Evolutionary conservation across 2,113 vertebrate species (phyloP), one percentile per base, ranked within the genome.

Genomic region (Platysteira castanea): DNA sequence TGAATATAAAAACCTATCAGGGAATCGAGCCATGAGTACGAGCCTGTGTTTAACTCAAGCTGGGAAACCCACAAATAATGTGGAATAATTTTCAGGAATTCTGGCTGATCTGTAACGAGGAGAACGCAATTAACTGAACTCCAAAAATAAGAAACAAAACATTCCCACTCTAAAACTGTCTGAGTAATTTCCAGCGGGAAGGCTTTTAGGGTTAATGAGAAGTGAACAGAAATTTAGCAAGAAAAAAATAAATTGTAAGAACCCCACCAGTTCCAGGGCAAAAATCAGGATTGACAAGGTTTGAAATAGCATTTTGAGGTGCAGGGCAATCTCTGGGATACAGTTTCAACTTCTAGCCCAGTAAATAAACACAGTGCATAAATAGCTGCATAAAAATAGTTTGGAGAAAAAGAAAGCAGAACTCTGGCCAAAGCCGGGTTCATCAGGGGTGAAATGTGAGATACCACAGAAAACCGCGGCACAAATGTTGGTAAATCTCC

Each of bases 121-220:
- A 0, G 3, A 91, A 50, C 13, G 16, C 3, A 53, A 33, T 10
- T 37, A 35, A 83, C 9, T 79, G 70, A 79, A 64, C 15, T 1
- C 1, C 22, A 41, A 9, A 74, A 26, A 10, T 0, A 39, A 39
- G 60, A 83, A 74, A 42, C 0, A 2, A 35, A 42, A 15, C 2
- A 19, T 53, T 26, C 8, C 6, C 7, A 1, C n/a, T 26, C 21
- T 73, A 56, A 81, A 83, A 69, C 2, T 53, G 3, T 11, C 18
- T 47, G 39, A 81, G n/a, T 11, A 44, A 77, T 65, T 57, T 74
- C 7, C 33, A 53, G 10, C n/a, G 31, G n/a, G n/a, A 84, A 68
- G 37, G 9, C 11, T 83, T 49, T 30, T 1, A 22, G 6, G 11
- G 9, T 46, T 69, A 69, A 61, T 61, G 57, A 35, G 39, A 85